Percentiles rank a stretch among this genome's conserved stretches.
Evolutionary conservation across 2,888 invertebrate genomes (phyloP).

Genomic region (Bugula neritina): DNA sequence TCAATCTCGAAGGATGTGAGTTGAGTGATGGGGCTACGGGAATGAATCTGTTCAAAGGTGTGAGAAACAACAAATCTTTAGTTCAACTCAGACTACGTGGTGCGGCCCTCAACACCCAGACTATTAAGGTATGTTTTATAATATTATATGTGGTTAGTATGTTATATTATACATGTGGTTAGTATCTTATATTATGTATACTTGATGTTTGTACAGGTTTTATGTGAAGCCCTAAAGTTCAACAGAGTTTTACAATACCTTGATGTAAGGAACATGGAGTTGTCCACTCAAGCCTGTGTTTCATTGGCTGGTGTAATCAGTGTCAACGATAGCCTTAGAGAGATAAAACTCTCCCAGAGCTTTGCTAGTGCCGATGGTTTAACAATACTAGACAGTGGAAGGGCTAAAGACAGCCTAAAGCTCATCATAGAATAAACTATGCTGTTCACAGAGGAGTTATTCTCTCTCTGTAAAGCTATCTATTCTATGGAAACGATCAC

Average conservation of each 20-base stretch:
- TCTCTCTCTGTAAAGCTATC: too few relatives aligned
- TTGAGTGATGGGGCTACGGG: slow-evolving; percentile 37
- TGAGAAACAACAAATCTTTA: slow-evolving; percentile 39
- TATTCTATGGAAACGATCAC: too few relatives aligned
- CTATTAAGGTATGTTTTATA: not conserved
- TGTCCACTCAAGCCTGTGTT: slow-evolving; percentile 38
- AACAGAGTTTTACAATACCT: slow-evolving; percentile 38
- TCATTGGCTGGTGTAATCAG: slow-evolving; percentile 31
- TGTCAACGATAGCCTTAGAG: not conserved
- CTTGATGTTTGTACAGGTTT: slow-evolving; percentile 30
- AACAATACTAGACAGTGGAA: not conserved
- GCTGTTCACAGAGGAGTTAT: too few relatives aligned
- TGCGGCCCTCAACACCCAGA: slow-evolving; percentile 70
- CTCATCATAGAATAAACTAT: not conserved
- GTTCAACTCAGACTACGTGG: slow-evolving; percentile 84
- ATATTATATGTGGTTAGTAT: not conserved
- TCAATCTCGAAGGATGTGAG: slow-evolving; percentile 32
- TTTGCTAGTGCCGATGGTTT: not conserved
- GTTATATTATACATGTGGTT: not conserved
- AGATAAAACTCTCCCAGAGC: not conserved
- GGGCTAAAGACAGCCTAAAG: not conserved
- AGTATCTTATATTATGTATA: too few relatives aligned
- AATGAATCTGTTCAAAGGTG: slow-evolving; percentile 38
- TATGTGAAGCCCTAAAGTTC: slow-evolving; percentile 35
- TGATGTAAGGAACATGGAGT: slow-evolving; percentile 38